Evolutionary conservation across 2,797 vertebrate species (phyloP).

Genomic region (Coregonus ussuriensis): DNA sequence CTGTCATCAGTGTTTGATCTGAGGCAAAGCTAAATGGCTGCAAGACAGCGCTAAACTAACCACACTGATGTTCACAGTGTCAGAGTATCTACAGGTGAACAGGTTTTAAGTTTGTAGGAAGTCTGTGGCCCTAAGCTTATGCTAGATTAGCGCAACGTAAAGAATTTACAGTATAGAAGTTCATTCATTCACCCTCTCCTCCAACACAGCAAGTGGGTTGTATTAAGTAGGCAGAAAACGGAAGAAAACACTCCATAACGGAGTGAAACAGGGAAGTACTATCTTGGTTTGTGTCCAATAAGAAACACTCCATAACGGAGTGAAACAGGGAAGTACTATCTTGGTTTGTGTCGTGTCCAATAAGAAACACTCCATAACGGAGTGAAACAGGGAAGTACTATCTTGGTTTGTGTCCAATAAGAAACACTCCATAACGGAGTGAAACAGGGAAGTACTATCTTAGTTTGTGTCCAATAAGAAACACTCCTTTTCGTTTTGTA

Average conservation of each 20-base stretch:
- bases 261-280: not conserved
- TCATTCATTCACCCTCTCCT: not conserved
- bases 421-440: no score
- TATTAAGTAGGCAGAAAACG: not conserved
- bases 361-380: not conserved
- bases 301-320: no score
- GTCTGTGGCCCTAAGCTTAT: slow-evolving; percentile 4
- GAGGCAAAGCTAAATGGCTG: slow-evolving; percentile 41
- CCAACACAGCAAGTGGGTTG: not conserved
- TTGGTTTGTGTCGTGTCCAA: no score
- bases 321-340: no score
- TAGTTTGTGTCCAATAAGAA: no score
- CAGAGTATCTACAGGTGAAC: not conserved
- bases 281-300: no score
- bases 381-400: not conserved
- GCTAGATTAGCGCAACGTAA: not conserved
- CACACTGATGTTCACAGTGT: not conserved
- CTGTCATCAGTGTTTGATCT: slow-evolving; percentile 49
- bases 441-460: no score
- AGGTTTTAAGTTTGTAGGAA: not conserved
- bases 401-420: no score
- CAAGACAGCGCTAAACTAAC: slow-evolving; percentile 17
- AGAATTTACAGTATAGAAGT: not conserved
- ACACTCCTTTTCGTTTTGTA: not conserved
- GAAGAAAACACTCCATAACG: not conserved